Evolutionary conservation across 1,140 invertebrate species (phyloP).

Genomic region (Micrasema longulum): DNA sequence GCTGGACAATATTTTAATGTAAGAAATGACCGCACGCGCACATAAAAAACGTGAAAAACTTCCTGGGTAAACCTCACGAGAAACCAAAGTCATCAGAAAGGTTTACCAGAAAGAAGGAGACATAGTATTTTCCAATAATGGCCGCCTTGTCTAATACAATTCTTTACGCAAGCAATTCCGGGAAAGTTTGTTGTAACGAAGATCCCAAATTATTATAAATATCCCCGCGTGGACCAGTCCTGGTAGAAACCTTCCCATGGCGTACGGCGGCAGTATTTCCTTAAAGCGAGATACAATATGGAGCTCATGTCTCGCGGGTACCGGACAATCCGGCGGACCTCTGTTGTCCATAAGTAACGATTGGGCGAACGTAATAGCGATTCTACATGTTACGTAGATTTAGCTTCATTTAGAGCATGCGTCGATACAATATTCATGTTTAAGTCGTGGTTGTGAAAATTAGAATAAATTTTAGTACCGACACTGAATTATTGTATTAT

Average conservation of each 20-base stretch:
- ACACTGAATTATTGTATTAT: no score
- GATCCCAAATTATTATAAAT: conserved; percentile 56
- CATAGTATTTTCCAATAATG: conserved; percentile 55
- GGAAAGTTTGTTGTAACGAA: conserved; percentile 53
- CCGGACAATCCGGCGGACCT: conserved; percentile 51
- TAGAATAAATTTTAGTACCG: no score
- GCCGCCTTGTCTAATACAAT: conserved; percentile 50
- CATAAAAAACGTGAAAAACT: conserved; percentile 35
- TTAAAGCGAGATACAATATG: conserved; percentile 38
- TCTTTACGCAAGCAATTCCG: conserved; percentile 55
- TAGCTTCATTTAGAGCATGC: no score
- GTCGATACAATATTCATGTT: no score
- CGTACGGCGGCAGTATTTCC: conserved; percentile 1
- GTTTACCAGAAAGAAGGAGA: conserved; percentile 48
- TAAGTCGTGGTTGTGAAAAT: no score
- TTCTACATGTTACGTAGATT: conserved; percentile 33
- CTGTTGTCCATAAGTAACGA: conserved; percentile 53
- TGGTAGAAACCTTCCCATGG: neutral
- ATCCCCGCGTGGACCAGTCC: conserved; percentile 39
- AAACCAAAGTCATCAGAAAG: conserved; percentile 50
- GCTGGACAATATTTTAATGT: conserved; percentile 26
- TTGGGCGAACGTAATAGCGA: conserved; percentile 51
- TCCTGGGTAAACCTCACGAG: conserved; percentile 30
- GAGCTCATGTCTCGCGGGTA: conserved; percentile 49
- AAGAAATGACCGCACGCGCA: conserved; percentile 15